Percentiles rank a stretch among this genome's conserved stretches.
phyloP scores from a whole-genome alignment of 1,140 invertebrate genomes.

The Andrena cerasifolii region DNA sequence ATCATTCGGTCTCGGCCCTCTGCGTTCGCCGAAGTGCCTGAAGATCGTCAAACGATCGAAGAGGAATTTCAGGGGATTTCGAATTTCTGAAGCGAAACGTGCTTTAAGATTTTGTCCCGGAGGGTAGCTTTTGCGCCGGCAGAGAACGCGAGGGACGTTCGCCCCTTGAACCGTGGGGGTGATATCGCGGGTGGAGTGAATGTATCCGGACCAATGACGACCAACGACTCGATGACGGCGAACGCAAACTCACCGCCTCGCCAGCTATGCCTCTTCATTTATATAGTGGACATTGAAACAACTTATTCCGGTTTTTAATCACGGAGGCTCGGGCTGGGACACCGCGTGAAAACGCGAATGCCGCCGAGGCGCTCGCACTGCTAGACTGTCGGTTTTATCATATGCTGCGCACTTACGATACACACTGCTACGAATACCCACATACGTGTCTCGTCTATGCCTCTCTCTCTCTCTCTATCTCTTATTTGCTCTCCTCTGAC shows the following conservation, averaged over 20 bases:
- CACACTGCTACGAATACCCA: constrained; percentile 78
- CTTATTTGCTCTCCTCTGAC: not conserved
- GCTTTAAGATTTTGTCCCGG: too few species aligned
- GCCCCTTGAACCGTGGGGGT: not conserved
- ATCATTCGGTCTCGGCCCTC: constrained; percentile 18
- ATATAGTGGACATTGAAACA: constrained; percentile 83
- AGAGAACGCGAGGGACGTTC: not conserved
- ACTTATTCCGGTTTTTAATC: constrained; percentile 84
- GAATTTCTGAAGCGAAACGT: not conserved
- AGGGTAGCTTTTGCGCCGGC: not conserved
- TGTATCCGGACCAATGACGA: too few species aligned
- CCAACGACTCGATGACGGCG: constrained; percentile 50
- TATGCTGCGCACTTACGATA: constrained; percentile 82
- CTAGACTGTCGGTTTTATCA: constrained; percentile 82
- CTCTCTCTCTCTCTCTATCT: constrained; percentile 27
- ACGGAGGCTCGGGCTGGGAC: constrained; percentile 80
- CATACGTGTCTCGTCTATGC: constrained; percentile 64
- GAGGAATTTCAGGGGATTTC: too few species aligned
- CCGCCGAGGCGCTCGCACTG: constrained; percentile 82
- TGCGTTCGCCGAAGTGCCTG: constrained; percentile 15
- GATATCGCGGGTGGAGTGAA: constrained; percentile 7
- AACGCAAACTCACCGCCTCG: constrained; percentile 74
- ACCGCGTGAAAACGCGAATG: constrained; percentile 79
- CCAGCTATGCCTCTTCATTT: constrained; percentile 80
- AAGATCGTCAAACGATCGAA: constrained; percentile 22